These are phyloP conservation scores for Caenorhabditis briggsae DNA, from an alignment of 1,140 invertebrate species.

Conservation along the genomic window DNA sequence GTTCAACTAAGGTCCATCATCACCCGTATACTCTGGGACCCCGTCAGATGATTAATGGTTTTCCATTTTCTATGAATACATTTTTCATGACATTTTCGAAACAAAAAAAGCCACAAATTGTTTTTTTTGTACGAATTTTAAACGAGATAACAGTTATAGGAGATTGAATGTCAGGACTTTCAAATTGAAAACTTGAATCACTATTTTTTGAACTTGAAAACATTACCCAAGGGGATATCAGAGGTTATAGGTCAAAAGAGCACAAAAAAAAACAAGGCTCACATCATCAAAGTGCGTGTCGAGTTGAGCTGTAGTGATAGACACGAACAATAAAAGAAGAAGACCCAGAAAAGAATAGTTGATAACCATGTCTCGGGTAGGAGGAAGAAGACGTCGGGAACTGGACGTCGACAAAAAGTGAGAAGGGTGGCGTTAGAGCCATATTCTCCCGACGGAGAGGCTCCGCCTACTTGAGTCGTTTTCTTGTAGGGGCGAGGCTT, in stretches of 20 bases:
- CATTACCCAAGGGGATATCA: neutral
- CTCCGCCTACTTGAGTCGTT: conserved; percentile 33
- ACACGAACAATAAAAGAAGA: conserved; percentile 28
- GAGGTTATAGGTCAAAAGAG: conserved; percentile 1
- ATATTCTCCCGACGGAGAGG: neutral
- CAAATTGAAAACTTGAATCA: too few species aligned
- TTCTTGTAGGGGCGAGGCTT: conserved; percentile 35
- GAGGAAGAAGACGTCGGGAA: neutral
- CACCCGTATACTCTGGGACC: neutral
- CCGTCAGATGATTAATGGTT: conserved; percentile 18
- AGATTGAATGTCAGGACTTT: neutral
- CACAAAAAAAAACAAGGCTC: too few species aligned
- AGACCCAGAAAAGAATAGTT: conserved; percentile 1
- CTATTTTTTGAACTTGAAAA: neutral
- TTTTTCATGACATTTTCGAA: neutral
- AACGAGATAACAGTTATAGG: too few species aligned
- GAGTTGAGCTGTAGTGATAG: conserved; percentile 39
- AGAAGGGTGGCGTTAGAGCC: neutral
- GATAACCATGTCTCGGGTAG: neutral
- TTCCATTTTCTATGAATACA: conserved; percentile 20
- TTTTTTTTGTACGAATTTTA: neutral
- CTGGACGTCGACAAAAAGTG: conserved; percentile 26
- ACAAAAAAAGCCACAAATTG: neutral
- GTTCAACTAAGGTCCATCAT: neutral
- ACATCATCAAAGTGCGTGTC: conserved; percentile 39